A percentile compares a stretch with the other conserved stretches of the same genome.
Conservation (phyloP, 2,888 invertebrate genomes). For the Eudasyphora cyanicolor region DNA sequence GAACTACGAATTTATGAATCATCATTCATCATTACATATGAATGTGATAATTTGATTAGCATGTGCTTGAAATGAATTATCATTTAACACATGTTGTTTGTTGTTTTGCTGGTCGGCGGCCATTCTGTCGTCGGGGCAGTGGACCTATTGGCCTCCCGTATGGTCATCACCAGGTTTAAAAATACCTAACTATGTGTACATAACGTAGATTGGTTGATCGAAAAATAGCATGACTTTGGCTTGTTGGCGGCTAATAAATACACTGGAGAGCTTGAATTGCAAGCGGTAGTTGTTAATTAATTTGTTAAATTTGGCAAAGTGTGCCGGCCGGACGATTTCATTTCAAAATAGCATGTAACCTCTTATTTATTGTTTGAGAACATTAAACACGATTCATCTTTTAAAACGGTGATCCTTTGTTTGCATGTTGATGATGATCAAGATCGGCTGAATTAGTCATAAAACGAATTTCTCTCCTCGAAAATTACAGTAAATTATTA, state of each 20-base stretch:
- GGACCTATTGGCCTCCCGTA: neutral
- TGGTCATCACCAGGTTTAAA: neutral
- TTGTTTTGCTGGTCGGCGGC: too few relatives aligned
- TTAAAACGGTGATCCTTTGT: conserved; percentile 5
- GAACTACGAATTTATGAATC: too few relatives aligned
- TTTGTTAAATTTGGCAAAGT: conserved; percentile 53
- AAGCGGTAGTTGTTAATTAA: conserved; percentile 50
- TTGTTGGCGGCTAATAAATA: conserved; percentile 12
- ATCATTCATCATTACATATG: conserved; percentile 34
- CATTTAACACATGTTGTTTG: conserved; percentile 10
- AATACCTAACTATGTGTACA: neutral
- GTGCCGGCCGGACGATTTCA: conserved; percentile 30
- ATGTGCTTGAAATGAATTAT: conserved; percentile 23
- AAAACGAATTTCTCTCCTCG: neutral
- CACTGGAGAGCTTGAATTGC: conserved; percentile 7
- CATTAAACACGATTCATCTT: neutral
- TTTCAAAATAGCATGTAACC: conserved; percentile 17
- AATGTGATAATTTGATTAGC: conserved; percentile 38
- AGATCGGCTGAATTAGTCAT: conserved; percentile 4
- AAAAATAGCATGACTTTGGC: conserved; percentile 24
- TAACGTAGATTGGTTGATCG: neutral
- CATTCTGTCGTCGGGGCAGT: too few relatives aligned
- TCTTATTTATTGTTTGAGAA: neutral
- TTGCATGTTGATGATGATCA: neutral
- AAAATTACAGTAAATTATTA: neutral